Percentiles rank a stretch among this genome's conserved stretches.
Evolutionary conservation across 2,888 invertebrate species (phyloP).

Genomic region (Sialis fuliginosa): DNA sequence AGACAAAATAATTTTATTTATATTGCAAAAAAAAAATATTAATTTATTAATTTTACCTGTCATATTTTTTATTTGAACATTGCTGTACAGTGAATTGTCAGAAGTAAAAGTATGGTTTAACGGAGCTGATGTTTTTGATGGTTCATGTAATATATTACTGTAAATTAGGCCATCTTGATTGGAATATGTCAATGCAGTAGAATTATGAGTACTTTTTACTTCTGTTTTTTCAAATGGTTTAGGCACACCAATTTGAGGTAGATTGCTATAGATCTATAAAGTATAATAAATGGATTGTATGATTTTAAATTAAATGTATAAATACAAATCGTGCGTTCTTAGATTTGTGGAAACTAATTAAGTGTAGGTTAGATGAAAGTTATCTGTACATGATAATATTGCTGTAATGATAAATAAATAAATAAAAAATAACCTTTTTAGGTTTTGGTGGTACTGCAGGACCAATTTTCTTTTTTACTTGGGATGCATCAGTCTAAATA

Average conservation of each 20-base stretch:
- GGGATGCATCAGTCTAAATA: neutral
- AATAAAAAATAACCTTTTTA: slow-evolving; percentile 25
- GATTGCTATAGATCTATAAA: slow-evolving; percentile 2
- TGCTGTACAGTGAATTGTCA: slow-evolving; percentile 36
- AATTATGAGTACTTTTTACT: neutral
- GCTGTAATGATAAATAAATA: no score
- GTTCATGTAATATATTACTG: slow-evolving; percentile 32
- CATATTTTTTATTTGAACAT: slow-evolving; percentile 20
- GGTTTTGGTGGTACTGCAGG: slow-evolving; percentile 71
- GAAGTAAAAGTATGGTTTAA: neutral
- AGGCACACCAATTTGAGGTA: slow-evolving; percentile 2
- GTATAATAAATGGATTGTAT: neutral
- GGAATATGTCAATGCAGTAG: slow-evolving; percentile 18
- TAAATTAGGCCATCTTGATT: slow-evolving; percentile 31
- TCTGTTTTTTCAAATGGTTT: slow-evolving; percentile 4
- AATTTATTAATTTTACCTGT: neutral
- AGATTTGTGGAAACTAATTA: no score
- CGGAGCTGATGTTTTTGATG: slow-evolving; percentile 16
- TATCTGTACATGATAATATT: slow-evolving; percentile 18
- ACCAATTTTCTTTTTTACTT: slow-evolving; percentile 40
- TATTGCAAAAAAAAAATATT: neutral
- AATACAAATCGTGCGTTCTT: no score
- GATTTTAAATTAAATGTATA: neutral
- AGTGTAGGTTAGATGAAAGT: no score
- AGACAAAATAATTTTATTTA: neutral